Evolutionary conservation across 2,113 vertebrate species (phyloP), one percentile per base, ranked within the genome.

Genomic region (Microcebus griseorufus): DNA sequence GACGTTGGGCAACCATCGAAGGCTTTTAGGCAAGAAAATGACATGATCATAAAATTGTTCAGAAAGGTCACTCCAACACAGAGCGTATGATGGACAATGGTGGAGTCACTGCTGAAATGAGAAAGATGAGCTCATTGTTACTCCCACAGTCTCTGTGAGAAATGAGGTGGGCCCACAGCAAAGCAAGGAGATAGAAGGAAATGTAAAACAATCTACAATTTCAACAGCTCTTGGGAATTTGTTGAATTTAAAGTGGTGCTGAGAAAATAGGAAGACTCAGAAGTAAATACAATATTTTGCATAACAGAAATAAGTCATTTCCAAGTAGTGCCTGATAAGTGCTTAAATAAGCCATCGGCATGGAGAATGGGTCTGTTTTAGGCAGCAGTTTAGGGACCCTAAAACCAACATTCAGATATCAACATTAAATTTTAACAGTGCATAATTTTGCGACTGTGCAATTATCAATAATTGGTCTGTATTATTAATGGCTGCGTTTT

Each of bases 231-330:
- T 78, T 82, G 53, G 18, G n/a, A 55, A 10, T 10, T n/a, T 72
- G 17, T 39, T 78, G 13, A 1, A 39, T 70, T 95, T 84, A 70
- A 84, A 78, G 11, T 78, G 5, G 10, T 60, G 0, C 29, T 84
- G 25, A 70, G 51, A 79, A 82, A 64, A 94, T 12, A 6, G 9
- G 42, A 94, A 84, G 20, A 51, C n/a, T 83, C 9, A 83, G 58
- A 88, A 82, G 4, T 27, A 55, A 91, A 60, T 48, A 17, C 55
- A 76, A 48, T 85, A 53, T 93, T 75, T 65, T 91, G 6, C 9
- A 17, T 73, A 60, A 84, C 29, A 88, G 29, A 89, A 85, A 55
- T 67, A 75, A 45, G 42, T 60, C 4, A 48, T 78, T 92, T 86
- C 9, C 1, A 27, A 18, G 18, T n/a, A 39, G 2, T 39, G 82